A percentile compares a stretch with the other conserved stretches of the same genome.
Evolutionary conservation across 2,113 vertebrate species (phyloP).

Genomic region (Chaetorhynchus papuensis): DNA sequence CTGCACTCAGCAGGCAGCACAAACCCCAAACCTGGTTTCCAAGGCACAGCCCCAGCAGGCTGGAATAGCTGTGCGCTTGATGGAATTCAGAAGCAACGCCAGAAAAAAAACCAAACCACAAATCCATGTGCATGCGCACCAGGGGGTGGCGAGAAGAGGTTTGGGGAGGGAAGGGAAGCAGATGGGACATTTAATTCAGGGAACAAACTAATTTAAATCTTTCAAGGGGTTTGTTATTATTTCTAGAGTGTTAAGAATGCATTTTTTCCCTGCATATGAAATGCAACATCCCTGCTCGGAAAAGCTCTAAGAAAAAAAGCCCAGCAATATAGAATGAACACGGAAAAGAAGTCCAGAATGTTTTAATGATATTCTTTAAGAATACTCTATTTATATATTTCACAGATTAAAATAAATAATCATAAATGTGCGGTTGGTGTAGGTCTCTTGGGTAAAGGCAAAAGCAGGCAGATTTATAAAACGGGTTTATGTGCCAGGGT

Average conservation of each 20-base stretch:
- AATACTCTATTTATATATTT: constrained; percentile 25
- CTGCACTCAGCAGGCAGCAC: neutral
- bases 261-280: constrained; percentile 4
- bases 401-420: constrained; percentile 27
- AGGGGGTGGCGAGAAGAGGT: neutral
- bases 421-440: constrained; percentile 25
- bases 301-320: neutral
- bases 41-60: neutral
- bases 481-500: constrained; percentile 31
- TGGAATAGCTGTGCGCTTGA: neutral
- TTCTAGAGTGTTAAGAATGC: constrained; percentile 45
- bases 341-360: neutral
- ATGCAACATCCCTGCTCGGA: neutral
- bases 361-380: constrained; percentile 7
- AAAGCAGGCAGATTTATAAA: constrained; percentile 55
- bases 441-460: constrained; percentile 44
- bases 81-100: neutral
- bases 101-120: neutral
- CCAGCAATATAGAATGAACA: neutral
- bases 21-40: neutral
- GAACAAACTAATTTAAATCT: constrained; percentile 57
- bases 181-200: constrained; percentile 64
- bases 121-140: neutral
- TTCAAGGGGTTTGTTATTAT: constrained; percentile 51
- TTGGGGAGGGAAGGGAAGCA: constrained; percentile 46